phyloP scores from a whole-genome alignment of 2,113 vertebrate species.

The Promerops cafer region DNA sequence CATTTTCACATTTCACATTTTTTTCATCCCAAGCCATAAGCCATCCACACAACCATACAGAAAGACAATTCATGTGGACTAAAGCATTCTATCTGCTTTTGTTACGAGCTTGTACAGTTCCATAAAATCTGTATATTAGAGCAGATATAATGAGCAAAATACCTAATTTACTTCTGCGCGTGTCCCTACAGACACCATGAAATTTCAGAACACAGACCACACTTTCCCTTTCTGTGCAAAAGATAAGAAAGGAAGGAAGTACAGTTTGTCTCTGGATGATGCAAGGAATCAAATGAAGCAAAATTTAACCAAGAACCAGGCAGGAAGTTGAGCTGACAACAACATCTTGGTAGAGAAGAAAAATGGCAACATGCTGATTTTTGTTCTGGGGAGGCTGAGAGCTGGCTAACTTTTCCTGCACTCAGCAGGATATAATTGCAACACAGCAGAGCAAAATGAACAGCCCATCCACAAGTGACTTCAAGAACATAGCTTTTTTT shows the following conservation, averaged over 20 bases:
- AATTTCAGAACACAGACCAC: background rate
- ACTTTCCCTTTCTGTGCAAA: background rate
- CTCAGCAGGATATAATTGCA: background rate
- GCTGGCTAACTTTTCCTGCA: background rate
- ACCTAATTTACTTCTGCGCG: background rate
- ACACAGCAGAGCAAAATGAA: background rate
- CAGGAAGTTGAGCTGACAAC: background rate
- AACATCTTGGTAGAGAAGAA: background rate
- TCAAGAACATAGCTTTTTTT: background rate
- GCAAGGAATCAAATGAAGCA: background rate
- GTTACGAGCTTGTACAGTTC: background rate
- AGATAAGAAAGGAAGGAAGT: background rate
- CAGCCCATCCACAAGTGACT: background rate
- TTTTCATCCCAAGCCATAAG: background rate
- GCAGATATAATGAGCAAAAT: background rate
- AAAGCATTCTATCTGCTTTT: background rate
- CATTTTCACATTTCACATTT: background rate
- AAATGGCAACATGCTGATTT: constrained; percentile 7
- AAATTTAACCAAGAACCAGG: background rate
- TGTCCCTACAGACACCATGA: background rate
- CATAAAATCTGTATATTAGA: background rate
- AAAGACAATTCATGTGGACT: background rate
- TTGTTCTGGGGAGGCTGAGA: background rate
- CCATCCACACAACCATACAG: background rate
- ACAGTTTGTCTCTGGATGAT: background rate